Conservation (phyloP, 2,113 vertebrate genomes). For the Calyptomena viridis region DNA sequence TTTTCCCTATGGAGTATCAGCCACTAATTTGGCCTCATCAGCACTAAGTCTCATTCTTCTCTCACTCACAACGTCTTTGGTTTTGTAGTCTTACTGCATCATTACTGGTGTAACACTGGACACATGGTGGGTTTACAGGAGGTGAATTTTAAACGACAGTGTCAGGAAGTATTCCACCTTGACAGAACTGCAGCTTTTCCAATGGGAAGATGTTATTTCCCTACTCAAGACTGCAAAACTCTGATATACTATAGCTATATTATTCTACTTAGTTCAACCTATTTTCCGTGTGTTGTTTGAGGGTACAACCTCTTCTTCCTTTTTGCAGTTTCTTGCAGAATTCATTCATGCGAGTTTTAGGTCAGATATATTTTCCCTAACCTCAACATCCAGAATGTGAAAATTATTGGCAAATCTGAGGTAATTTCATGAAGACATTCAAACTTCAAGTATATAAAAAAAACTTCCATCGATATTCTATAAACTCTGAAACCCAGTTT, state of each 20-base stretch:
- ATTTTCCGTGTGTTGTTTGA: background rate
- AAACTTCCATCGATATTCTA: rapidly evolving
- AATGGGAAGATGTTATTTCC: background rate
- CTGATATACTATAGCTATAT: background rate
- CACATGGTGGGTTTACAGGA: background rate
- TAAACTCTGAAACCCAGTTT: background rate
- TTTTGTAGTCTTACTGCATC: background rate
- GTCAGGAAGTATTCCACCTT: background rate
- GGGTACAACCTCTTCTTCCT: background rate
- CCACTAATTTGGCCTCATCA: background rate
- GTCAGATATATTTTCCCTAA: background rate
- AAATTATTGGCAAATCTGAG: background rate
- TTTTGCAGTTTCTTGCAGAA: background rate
- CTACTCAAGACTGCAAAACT: background rate
- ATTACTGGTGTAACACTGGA: background rate
- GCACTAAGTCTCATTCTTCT: background rate
- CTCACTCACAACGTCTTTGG: background rate
- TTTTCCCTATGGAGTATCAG: background rate
- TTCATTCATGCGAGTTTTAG: background rate
- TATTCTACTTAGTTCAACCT: background rate
- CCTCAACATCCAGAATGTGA: background rate
- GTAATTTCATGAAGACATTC: background rate
- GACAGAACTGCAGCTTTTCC: background rate
- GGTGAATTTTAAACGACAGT: background rate
- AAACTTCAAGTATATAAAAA: background rate